These are phyloP conservation scores for Clostera curtula DNA, from an alignment of 2,888 invertebrate species.

Conservation along the genomic window DNA sequence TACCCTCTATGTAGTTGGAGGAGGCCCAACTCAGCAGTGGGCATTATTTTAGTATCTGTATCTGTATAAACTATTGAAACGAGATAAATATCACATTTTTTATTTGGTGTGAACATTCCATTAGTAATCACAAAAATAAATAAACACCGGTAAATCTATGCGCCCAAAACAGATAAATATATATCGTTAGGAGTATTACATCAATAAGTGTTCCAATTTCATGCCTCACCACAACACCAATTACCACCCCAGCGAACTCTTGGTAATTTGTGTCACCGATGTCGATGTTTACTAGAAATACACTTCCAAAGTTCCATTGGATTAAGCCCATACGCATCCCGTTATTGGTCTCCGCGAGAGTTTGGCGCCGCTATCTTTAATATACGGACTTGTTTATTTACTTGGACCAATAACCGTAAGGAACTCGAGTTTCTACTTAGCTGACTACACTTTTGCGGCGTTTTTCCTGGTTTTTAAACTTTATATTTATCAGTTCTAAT, in stretches of 20 bases:
- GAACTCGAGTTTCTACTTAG: slow-evolving; percentile 4
- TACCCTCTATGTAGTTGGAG: too few species aligned
- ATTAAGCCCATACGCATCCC: slow-evolving; percentile 13
- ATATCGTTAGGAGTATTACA: too few species aligned
- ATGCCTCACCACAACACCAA: slow-evolving; percentile 8
- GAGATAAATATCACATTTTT: too few species aligned
- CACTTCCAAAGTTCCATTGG: slow-evolving; percentile 10
- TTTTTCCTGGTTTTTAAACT: neutral
- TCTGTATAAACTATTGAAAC: too few species aligned
- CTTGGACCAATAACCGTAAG: slow-evolving; percentile 4
- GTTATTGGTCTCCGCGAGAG: slow-evolving; percentile 7
- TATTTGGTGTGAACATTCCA: too few species aligned
- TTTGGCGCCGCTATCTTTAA: slow-evolving; percentile 22
- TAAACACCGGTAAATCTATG: too few species aligned
- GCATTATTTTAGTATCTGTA: too few species aligned
- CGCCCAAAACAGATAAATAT: too few species aligned
- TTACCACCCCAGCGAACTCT: slow-evolving; percentile 20
- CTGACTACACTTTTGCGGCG: neutral
- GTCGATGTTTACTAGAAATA: slow-evolving; percentile 28
- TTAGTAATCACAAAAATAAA: too few species aligned
- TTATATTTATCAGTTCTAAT: too few species aligned
- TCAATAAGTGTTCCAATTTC: too few species aligned
- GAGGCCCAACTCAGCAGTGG: too few species aligned
- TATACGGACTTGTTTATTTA: slow-evolving; percentile 18
- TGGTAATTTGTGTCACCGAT: slow-evolving; percentile 28